Evolutionary conservation across 2,797 vertebrate species (phyloP), one percentile per base, ranked within the genome.

Genomic region (Paedocypris micromegethes): DNA sequence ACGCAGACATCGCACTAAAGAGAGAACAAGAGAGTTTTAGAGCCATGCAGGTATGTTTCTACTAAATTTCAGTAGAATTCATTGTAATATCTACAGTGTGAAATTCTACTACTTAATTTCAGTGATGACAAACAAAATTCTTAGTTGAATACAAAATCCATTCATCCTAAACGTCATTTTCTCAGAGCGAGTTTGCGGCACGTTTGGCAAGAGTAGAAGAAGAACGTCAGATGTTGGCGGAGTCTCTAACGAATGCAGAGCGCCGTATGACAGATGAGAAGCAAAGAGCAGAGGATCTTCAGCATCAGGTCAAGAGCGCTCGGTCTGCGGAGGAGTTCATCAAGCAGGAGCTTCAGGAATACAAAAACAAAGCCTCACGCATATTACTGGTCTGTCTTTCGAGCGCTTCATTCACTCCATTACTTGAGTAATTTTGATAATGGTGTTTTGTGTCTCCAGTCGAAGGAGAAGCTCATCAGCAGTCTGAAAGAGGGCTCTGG

Each of bases 381-480:
- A 98, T 99, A 75, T 88, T 99, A 23, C 96, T 98, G 68, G 97
- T 97, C 48, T 23, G 23, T 23, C 23, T 23, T 23, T 23, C 23
- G 23, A 23, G 23, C 23, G 1, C 23, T 23, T 62, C 37, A 0
- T 9, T 8, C 6, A 5, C 7, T 37, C 6, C 45, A 6, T 51
- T 23, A 39, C 8, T 46, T 62, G 9, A 2, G 3, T 53, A 39
- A n/a, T 4, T 39, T 53, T 66, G 39, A 48, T 9, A 46, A 57
- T 47, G 23, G 4, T 40, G 3, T 64, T 7, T 52, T 75, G 2
- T 59, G 67, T 23, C 4, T 80, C 42, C 76, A 99, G 96, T 99
- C 97, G 73, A 99, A 99, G 86, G 97, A 99, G 80, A 99, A 99
- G 84, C 77, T 99, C 80, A 99, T 99, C 78, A 98, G 91, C 89